Conservation (phyloP, 2,797 vertebrate species). For the Poeciliopsis presidionis region DNA sequence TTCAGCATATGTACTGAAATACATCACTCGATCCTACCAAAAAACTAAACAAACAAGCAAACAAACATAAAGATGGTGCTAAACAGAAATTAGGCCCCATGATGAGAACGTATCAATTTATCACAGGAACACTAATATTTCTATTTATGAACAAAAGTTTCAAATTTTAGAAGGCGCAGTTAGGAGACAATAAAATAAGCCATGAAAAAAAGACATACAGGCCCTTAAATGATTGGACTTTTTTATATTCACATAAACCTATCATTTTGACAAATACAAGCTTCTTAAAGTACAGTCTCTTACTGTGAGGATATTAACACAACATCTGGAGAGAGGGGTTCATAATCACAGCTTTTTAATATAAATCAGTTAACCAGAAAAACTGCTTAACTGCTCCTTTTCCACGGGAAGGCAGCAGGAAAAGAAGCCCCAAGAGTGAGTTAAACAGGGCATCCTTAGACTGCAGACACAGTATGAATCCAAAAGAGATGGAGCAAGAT, state of each 20-base stretch:
- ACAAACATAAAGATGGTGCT: background rate
- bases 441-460: background rate
- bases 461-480: background rate
- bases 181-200: background rate
- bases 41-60: background rate
- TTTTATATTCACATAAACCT: background rate
- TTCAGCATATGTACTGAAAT: background rate
- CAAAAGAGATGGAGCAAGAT: background rate
- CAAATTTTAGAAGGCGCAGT: background rate
- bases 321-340: background rate
- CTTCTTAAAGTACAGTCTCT: background rate
- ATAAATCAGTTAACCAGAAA: background rate
- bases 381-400: background rate
- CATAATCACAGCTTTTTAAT: background rate
- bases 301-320: background rate
- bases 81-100: background rate
- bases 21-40: background rate
- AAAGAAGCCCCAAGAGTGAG: background rate
- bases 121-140: background rate
- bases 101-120: background rate
- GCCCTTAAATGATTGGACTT: background rate
- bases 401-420: background rate
- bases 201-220: background rate
- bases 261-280: background rate
- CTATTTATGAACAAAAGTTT: background rate